Conservation (phyloP, 2,797 vertebrate genomes). For the Myotis vivesi region DNA sequence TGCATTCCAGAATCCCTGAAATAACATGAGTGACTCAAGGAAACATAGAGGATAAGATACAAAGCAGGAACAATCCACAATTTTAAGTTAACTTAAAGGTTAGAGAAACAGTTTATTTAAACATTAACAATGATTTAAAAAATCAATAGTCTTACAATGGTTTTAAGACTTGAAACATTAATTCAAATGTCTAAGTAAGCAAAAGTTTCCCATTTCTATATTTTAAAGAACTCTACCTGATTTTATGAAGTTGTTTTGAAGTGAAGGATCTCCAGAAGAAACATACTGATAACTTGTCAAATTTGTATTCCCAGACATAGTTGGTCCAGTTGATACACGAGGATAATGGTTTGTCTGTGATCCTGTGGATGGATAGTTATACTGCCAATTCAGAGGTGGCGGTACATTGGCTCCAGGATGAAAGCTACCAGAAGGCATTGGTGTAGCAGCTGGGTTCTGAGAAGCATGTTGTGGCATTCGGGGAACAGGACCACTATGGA, state of each 20-base stretch:
- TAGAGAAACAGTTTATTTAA: conserved; percentile 39
- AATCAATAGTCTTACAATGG: neutral
- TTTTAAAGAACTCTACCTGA: conserved; percentile 86
- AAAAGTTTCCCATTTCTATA: conserved; percentile 23
- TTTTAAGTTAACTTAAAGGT: conserved; percentile 35
- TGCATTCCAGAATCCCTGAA: neutral
- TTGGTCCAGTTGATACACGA: conserved; percentile 75
- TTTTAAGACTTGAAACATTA: conserved; percentile 24
- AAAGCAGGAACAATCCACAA: conserved; percentile 9
- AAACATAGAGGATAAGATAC: conserved; percentile 8
- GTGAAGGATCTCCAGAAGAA: conserved; percentile 82
- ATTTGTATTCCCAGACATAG: conserved; percentile 81
- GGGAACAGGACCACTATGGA: conserved; percentile 80
- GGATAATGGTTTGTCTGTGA: conserved; percentile 85
- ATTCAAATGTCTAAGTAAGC: conserved; percentile 44
- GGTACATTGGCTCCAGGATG: conserved; percentile 82
- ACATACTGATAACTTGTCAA: conserved; percentile 83
- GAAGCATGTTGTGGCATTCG: conserved; percentile 79
- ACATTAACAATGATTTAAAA: conserved; percentile 3
- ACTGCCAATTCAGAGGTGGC: conserved; percentile 88
- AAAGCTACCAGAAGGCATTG: conserved; percentile 85
- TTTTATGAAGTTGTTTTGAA: conserved; percentile 88
- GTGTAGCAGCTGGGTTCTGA: conserved; percentile 86
- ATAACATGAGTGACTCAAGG: neutral
- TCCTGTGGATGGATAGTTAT: conserved; percentile 80